phyloP scores from a whole-genome alignment of 2,888 invertebrate species.

The Tetropium fuscum region DNA sequence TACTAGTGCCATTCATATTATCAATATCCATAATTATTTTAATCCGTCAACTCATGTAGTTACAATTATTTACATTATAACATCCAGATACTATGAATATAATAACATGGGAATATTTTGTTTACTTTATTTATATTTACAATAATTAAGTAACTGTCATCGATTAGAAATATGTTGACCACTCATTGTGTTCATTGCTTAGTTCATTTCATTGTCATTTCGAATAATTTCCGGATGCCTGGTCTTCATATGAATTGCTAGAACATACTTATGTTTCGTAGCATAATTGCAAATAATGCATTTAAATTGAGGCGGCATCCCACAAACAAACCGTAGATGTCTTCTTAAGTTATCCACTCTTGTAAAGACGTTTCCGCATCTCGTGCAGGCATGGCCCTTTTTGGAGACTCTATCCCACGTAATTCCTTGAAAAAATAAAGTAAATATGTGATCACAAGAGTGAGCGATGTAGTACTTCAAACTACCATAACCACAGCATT shows the following conservation, averaged over 20 bases:
- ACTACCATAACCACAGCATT: conserved; percentile 12
- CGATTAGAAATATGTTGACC: no score
- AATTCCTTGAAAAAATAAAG: background rate
- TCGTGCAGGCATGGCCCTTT: conserved; percentile 35
- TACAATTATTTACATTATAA: no score
- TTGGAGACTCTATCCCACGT: conserved; percentile 5
- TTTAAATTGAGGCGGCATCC: conserved; percentile 51
- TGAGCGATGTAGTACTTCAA: background rate
- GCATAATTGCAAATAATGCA: conserved; percentile 51
- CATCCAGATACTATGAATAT: no score
- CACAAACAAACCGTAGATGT: conserved; percentile 51
- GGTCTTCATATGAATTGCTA: conserved; percentile 49
- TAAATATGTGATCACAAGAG: background rate
- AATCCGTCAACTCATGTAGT: no score
- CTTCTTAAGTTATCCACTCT: conserved; percentile 50
- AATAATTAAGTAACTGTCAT: no score
- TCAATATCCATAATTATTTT: no score
- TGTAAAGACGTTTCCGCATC: conserved; percentile 51
- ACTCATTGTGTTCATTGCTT: no score
- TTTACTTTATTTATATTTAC: no score
- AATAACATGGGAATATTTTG: no score
- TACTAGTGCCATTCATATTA: no score
- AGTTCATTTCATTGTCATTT: no score
- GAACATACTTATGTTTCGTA: conserved; percentile 52
- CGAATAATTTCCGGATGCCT: conserved; percentile 41